A percentile compares a stretch with the other conserved stretches of the same genome.
These are phyloP conservation scores for Acrocephalus arundinaceus DNA, from an alignment of 2,113 vertebrate species.

Conservation along the genomic window DNA sequence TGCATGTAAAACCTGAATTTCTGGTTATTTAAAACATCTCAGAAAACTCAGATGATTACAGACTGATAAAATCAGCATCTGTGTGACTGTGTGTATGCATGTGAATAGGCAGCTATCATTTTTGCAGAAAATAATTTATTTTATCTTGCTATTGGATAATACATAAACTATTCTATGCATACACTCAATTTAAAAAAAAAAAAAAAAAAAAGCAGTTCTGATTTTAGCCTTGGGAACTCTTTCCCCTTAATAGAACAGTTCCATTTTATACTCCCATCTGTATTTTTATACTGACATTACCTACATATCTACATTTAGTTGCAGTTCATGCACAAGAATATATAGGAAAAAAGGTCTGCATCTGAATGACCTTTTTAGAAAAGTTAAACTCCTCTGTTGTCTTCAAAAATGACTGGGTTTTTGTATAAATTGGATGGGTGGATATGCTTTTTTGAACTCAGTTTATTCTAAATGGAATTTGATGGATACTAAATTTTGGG, in stretches of 20 bases:
- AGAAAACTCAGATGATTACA: conserved; percentile 46
- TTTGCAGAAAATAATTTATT: conserved; percentile 69
- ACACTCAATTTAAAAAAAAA: background rate
- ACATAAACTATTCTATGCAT: background rate
- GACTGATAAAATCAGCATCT: conserved; percentile 10
- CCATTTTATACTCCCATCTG: background rate
- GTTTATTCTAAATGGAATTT: conserved; percentile 70
- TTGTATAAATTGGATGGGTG: conserved; percentile 52
- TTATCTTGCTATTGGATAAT: conserved; percentile 33
- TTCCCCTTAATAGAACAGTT: background rate
- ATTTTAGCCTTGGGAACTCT: background rate
- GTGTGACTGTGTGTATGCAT: background rate
- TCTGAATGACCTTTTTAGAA: background rate
- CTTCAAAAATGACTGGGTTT: background rate
- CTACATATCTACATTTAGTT: conserved; percentile 4
- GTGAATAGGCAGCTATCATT: background rate
- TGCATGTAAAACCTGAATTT: conserved; percentile 43
- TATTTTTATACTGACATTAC: conserved; percentile 6
- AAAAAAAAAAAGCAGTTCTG: background rate
- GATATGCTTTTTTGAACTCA: conserved; percentile 54
- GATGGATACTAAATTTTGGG: conserved; percentile 65
- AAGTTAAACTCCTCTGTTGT: background rate
- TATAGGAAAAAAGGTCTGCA: background rate
- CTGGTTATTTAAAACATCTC: conserved; percentile 52
- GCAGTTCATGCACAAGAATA: background rate